Conservation (phyloP, 2,113 vertebrate genomes). For the Lepus europaeus region DNA sequence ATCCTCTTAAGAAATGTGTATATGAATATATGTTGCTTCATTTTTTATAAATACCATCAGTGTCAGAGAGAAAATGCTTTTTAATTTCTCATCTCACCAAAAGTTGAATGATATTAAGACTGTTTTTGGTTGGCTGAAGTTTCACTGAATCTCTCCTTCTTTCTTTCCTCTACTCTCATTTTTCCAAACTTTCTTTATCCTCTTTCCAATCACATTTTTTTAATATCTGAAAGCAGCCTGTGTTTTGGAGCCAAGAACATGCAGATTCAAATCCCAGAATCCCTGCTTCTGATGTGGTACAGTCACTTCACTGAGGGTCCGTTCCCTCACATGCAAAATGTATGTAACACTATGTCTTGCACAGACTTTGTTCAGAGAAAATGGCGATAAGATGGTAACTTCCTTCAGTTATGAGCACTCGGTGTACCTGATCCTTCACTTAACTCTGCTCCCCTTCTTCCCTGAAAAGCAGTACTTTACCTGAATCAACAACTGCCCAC, state of each 20-base stretch:
- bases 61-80: conserved; percentile 9
- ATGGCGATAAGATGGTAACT: neutral
- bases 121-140: neutral
- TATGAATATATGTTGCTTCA: neutral
- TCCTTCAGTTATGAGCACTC: neutral
- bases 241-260: neutral
- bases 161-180: neutral
- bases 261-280: neutral
- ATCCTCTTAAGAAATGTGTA: neutral
- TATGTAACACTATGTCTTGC: neutral
- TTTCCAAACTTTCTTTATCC: neutral
- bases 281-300: neutral
- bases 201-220: neutral
- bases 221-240: neutral
- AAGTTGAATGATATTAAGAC: neutral
- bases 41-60: neutral
- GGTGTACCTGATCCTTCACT: neutral
- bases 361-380: neutral
- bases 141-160: neutral
- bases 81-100: neutral
- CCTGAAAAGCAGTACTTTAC: neutral
- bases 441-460: neutral
- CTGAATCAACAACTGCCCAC: neutral
- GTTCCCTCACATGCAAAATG: neutral
- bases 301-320: neutral